Conservation (phyloP, 2,113 vertebrate species). For the Ophiodon elongatus region DNA sequence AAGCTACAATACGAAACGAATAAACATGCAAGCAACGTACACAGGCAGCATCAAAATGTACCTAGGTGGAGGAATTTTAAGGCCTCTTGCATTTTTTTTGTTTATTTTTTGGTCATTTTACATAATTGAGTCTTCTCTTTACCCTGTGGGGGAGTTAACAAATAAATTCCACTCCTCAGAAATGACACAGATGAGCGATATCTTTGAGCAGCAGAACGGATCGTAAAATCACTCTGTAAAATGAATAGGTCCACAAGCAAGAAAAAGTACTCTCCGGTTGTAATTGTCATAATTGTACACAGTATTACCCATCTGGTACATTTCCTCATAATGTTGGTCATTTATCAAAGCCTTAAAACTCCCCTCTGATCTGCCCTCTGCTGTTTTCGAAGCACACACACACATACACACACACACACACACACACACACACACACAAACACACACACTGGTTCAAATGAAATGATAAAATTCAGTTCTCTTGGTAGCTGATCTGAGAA, state of each 20-base stretch:
- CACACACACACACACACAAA: background rate
- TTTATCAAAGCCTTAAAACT: constrained; percentile 72
- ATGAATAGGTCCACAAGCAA: constrained; percentile 57
- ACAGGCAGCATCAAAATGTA: background rate
- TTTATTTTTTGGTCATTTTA: constrained; percentile 5
- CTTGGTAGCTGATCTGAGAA: constrained; percentile 70
- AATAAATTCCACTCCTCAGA: background rate
- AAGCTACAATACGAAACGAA: background rate
- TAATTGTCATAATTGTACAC: constrained; percentile 73
- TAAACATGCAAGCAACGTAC: background rate
- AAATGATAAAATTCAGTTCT: constrained; percentile 69
- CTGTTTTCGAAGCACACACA: constrained; percentile 21
- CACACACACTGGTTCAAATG: constrained; percentile 21
- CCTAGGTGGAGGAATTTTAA: background rate
- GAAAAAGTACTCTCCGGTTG: constrained; percentile 62
- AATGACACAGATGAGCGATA: constrained; percentile 44
- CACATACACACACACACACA: constrained; percentile 4
- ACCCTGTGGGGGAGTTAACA: background rate
- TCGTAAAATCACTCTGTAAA: constrained; percentile 55
- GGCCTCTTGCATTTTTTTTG: background rate
- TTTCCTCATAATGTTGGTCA: constrained; percentile 62
- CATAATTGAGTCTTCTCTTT: constrained; percentile 14
- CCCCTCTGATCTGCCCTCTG: constrained; percentile 61
- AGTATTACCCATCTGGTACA: constrained; percentile 69
- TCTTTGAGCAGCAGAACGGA: constrained; percentile 48